Evolutionary conservation across 2,888 invertebrate species (phyloP).

Genomic region (Machimus atricapillus): DNA sequence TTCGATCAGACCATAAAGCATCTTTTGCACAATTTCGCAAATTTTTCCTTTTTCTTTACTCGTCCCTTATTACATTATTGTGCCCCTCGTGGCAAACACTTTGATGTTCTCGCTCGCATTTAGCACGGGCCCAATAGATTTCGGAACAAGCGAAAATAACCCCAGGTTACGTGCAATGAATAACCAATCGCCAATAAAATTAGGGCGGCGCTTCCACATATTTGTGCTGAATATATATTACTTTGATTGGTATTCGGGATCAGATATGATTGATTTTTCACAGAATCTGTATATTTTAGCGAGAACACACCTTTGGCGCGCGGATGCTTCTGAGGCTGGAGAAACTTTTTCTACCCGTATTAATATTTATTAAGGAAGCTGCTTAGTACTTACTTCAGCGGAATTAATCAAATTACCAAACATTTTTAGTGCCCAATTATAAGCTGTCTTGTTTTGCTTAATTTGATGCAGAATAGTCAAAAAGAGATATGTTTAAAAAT

Average conservation of each 20-base stretch:
- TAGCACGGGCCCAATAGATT: conserved; percentile 32
- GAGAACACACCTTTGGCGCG: neutral
- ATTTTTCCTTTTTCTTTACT: neutral
- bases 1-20: conserved; percentile 16
- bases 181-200: conserved; percentile 25
- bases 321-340: neutral
- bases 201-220: conserved; percentile 1
- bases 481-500: too few species aligned
- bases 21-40: conserved; percentile 18
- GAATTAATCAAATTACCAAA: neutral
- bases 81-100: neutral
- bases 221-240: conserved; percentile 31
- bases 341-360: neutral
- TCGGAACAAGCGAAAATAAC: conserved; percentile 35
- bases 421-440: neutral
- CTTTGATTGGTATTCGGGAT: conserved; percentile 33
- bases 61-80: neutral
- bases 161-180: conserved; percentile 30
- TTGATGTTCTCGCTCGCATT: conserved; percentile 33
- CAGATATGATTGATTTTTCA: conserved; percentile 35
- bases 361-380: neutral
- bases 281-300: neutral
- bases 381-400: neutral
- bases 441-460: neutral
- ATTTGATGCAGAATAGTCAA: too few species aligned